Base-by-base conservation (phyloP, 2,797 vertebrate genomes). In the Cottoperca gobio region DNA sequence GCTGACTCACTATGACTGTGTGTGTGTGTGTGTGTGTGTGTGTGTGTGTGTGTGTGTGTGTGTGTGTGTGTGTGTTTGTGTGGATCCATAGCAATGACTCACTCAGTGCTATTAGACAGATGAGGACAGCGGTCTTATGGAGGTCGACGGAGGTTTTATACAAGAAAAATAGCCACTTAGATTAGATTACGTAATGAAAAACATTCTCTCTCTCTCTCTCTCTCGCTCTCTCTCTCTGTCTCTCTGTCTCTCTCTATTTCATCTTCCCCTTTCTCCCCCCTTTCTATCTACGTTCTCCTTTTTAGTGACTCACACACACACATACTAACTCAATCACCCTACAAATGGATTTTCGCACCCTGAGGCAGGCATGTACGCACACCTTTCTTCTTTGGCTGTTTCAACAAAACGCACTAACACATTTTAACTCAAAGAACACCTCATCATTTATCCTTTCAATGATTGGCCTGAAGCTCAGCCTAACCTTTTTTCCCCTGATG, bases 31-130 rank as follows among this genome's bases (percentile, higher is more conserved):
- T 66, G 63, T 79, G 82, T 76, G 61, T 79, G 72, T 73, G 62
- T 69, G n/a, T n/a, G n/a, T n/a, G n/a, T n/a, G n/a, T n/a, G n/a
- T 11, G 39, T 13, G 39, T 40, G 69, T 76, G 55, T 53, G 63
- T 78, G 59, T 76, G 58, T 73, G 70, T 70, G 73, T 66, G 76
- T 78, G 76, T 83, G 73, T 75, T 62, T 60, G 78, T 70, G 70
- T 68, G 57, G 16, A 84, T 74, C 82, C 75, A 84, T 87, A 88
- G 80, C 59, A 83, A 31, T 94, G 93, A 95, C 88, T 95, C 92
- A 95, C 85, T 90, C 75, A 59, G 84, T 89, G 91, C 92, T 93
- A 94, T 93, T 91, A 94, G 92, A 93, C 88, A 90, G 91, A 94
- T 93, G 92, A 94, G 93, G 89, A 93, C 87, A 90, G 85, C 66